Percentiles rank a stretch among this genome's conserved stretches.
These are phyloP conservation scores for Seriola aureovittata DNA, from an alignment of 2,113 vertebrate genomes.

Conservation along the genomic window DNA sequence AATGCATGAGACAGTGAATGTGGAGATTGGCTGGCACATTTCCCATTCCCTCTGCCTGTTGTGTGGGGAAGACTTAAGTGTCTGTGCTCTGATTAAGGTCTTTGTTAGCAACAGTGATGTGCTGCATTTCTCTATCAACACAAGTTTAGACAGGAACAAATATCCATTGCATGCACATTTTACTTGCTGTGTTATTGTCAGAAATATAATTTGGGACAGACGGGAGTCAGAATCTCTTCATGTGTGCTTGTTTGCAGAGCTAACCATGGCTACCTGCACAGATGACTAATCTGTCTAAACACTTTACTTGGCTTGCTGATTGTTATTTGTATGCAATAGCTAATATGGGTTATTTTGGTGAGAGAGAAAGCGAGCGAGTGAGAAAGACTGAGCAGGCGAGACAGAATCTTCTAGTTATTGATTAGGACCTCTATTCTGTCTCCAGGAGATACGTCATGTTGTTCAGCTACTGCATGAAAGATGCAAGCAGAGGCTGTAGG, in stretches of 20 bases:
- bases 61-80: neutral
- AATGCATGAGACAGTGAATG: neutral
- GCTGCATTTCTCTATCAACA: neutral
- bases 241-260: neutral
- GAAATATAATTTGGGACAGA: neutral
- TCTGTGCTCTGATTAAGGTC: conserved; percentile 12
- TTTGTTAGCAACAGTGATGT: conserved; percentile 11
- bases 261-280: neutral
- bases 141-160: neutral
- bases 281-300: conserved; percentile 21
- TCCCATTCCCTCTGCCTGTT: neutral
- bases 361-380: neutral
- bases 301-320: neutral
- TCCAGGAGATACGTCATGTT: neutral
- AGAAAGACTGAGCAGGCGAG: neutral
- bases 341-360: neutral
- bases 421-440: conserved; percentile 11
- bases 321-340: neutral
- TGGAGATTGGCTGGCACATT: conserved; percentile 33
- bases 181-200: neutral
- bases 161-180: neutral
- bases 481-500: neutral
- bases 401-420: neutral
- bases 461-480: neutral
- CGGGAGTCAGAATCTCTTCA: neutral